Evolutionary conservation across 2,888 invertebrate species (phyloP).

Genomic region (Nezara viridula): DNA sequence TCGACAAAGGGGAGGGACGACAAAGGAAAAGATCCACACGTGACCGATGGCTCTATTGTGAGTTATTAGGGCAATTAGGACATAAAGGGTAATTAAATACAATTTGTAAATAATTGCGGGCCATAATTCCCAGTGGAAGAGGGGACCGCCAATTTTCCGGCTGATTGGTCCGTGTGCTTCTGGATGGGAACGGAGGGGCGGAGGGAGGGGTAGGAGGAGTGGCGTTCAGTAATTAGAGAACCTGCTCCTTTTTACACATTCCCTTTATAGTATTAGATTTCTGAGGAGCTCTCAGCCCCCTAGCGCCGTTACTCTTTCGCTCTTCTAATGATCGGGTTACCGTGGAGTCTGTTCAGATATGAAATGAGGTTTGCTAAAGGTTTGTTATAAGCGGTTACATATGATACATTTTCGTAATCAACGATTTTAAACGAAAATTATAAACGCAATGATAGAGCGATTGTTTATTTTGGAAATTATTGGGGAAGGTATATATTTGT

Average conservation of each 20-base stretch:
- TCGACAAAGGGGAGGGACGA: not conserved
- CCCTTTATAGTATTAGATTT: conserved; percentile 31
- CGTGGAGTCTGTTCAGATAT: not conserved
- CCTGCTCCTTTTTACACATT: conserved; percentile 37
- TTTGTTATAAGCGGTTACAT: not conserved
- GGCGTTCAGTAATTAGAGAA: conserved; percentile 28
- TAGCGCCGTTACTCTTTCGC: not conserved
- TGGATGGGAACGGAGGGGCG: no score
- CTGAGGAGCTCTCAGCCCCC: not conserved
- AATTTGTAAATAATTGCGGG: conserved; percentile 29
- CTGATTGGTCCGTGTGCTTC: not conserved
- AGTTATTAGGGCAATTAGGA: conserved; percentile 14
- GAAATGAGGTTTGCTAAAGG: not conserved
- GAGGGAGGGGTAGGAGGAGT: no score
- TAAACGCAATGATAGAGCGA: no score
- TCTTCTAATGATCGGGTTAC: not conserved
- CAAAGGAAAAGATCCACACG: not conserved
- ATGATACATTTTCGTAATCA: no score
- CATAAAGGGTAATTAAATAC: not conserved
- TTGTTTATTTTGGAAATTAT: no score
- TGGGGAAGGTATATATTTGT: no score
- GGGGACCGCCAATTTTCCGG: conserved; percentile 38
- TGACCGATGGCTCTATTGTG: not conserved
- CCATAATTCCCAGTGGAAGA: conserved; percentile 2
- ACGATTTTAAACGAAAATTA: no score